These are phyloP conservation scores for Pantherophis alleghaniensis DNA, from an alignment of 2,797 vertebrate species.

Conservation along the genomic window DNA sequence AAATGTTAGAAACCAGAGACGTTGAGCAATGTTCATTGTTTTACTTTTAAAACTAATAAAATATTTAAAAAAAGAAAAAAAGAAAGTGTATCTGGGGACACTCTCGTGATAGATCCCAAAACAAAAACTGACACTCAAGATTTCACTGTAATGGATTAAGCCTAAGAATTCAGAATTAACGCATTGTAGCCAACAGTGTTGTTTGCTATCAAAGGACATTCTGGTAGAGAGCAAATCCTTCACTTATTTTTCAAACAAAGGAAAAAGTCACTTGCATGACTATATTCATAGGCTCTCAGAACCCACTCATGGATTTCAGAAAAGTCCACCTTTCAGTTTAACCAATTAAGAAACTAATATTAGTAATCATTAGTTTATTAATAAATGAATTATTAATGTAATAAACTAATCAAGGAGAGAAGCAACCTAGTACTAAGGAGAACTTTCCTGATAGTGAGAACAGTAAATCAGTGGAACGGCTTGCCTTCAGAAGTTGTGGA, in stretches of 20 bases:
- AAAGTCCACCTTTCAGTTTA: not conserved
- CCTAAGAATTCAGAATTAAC: not conserved
- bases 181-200: not conserved
- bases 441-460: not conserved
- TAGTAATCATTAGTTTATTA: not conserved
- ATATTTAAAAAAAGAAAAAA: no score
- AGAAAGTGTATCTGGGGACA: not conserved
- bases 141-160: not conserved
- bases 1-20: no score
- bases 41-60: no score
- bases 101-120: not conserved
- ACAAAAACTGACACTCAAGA: not conserved
- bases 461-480: not conserved
- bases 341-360: not conserved
- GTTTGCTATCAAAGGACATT: not conserved
- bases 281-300: not conserved
- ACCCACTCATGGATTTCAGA: not conserved
- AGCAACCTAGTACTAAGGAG: not conserved
- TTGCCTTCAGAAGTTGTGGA: not conserved
- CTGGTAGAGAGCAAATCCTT: not conserved
- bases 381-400: not conserved
- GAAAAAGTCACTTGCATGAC: not conserved
- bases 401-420: not conserved
- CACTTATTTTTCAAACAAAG: not conserved
- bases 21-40: no score